Evolutionary conservation across 2,888 invertebrate genomes (phyloP), one percentile per base, ranked within the genome.

Genomic region (Andricus quercusramuli): DNA sequence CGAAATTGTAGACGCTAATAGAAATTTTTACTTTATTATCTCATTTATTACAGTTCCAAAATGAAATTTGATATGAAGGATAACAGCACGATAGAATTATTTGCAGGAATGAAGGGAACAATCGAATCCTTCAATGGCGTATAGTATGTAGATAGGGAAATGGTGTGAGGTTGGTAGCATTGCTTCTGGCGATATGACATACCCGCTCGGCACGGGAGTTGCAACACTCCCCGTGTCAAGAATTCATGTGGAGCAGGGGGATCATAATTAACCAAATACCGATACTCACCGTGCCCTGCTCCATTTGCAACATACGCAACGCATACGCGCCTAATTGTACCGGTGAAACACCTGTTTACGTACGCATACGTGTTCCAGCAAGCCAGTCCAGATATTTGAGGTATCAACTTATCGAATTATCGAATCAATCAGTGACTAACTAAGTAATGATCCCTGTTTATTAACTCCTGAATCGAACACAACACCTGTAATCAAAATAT

Each of bases 231-330:
- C 89, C 88, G 92, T 90, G 92, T 91, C 92, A 92, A 91, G 92
- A 92, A 92, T 92, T 92, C 92, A 91, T 90, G 90, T 88, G 88
- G 87, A 86, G 86, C 90, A 90, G 89, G 90, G 90, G 91, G 90
- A 91, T 90, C 91, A 92, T 92, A 92, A 92, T 92, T 92, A 92
- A 91, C 91, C 90, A 89, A 92, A 92, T 92, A 91, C 92, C 92
- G 90, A 92, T 92, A 92, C 89, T 91, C 90, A 87, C 89, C 91
- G 88, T 84, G 83, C 87, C 88, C 85, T 86, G 86, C 88, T 88
- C 88, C 88, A 88, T 89, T 89, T 87, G 89, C 86, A 88, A 89
- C 88, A 89, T 88, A 90, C 88, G 86, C 86, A 85, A 84, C 86
- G 86, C 86, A 85, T 88, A 87, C 86, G 88, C 87, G 88, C 88